Evolutionary conservation across 53 echinoderm and acorn worm genomes (phyloP), one percentile per base, ranked within the genome.

Genomic region (Echinometra lucunter): DNA sequence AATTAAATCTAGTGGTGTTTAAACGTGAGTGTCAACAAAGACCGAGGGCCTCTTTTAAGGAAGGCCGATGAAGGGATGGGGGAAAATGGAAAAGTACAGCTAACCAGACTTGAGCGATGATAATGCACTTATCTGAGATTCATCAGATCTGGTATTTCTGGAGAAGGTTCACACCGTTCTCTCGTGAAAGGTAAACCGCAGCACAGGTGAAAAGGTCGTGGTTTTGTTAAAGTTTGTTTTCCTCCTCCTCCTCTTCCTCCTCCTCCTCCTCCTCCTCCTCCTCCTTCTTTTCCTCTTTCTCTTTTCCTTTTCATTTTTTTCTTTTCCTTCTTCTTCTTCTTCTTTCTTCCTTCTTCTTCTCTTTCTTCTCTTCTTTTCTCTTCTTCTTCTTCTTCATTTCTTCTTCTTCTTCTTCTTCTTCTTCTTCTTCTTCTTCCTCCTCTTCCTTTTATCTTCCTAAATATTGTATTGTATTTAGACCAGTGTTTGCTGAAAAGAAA

Each of bases 1-100:
- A 89, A 89, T 89, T 57, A 89, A 89, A 89, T 89, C 60, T 34
- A 38, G 89, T 32, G 60, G 60, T 89, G 89, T 89, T 89, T 89
- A 89, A 88, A 89, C 60, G 57, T 58, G 89, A 58, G 60, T 89
- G 60, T 60, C 89, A 89, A 89, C 89, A 89, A 89, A 89, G 40
- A 21, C 89, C 38, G 40, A 32, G 58, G 60, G 89, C 23, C 60
- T 58, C 89, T 37, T 58, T 37, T 56, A 37, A 9, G 34, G 57
- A 57, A 17, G 4, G 10, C 89, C 89, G 37, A 89, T 37, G 60
- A 60, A 58, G 57, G 37, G 89, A 23, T 60, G 57, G 37, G 37
- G 21, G 60, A 57, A 88, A 17, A 58, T 89, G 28, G 63, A 53
- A 89, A 89, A 89, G 89, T 89, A 60, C 89, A 58, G 21, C 89